phyloP scores from a whole-genome alignment of 2,113 vertebrate species.

The Nicator chloris region DNA sequence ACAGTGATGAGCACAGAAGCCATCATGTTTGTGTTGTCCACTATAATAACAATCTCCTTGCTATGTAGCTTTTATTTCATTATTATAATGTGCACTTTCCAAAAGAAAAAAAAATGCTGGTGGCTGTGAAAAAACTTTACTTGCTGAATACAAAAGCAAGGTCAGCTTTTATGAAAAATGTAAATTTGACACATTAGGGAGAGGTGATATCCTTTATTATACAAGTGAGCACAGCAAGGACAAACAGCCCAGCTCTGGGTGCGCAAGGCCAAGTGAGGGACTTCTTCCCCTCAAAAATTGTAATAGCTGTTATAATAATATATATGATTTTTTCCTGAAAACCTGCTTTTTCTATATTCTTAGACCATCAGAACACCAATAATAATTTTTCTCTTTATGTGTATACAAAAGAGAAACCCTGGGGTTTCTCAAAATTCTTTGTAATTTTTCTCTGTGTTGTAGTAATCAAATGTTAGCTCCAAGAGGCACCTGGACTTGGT shows the following conservation, averaged over 20 bases:
- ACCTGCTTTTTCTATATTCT: not conserved
- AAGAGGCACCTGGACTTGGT: not conserved
- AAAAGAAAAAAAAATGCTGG: not conserved
- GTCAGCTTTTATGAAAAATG: not conserved
- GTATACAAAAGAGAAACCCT: not conserved
- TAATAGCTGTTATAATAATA: not conserved
- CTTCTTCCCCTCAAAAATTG: too few relatives aligned
- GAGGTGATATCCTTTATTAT: not conserved
- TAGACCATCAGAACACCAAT: not conserved
- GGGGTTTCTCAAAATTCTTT: not conserved
- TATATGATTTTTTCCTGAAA: not conserved
- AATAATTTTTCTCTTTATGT: not conserved
- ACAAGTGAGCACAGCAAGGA: not conserved
- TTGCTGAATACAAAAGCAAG: not conserved
- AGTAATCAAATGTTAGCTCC: not conserved
- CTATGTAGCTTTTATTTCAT: not conserved
- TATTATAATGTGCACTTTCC: not conserved
- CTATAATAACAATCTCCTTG: not conserved
- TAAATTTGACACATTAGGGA: not conserved
- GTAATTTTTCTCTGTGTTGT: not conserved
- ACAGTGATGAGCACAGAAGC: not conserved
- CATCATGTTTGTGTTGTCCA: not conserved
- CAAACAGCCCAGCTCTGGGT: not conserved
- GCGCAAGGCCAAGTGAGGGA: accelerated
- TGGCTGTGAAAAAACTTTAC: not conserved